Evolutionary conservation across 2,797 vertebrate genomes (phyloP), one percentile per base, ranked within the genome.

Genomic region (Macroramphosus scolopax): DNA sequence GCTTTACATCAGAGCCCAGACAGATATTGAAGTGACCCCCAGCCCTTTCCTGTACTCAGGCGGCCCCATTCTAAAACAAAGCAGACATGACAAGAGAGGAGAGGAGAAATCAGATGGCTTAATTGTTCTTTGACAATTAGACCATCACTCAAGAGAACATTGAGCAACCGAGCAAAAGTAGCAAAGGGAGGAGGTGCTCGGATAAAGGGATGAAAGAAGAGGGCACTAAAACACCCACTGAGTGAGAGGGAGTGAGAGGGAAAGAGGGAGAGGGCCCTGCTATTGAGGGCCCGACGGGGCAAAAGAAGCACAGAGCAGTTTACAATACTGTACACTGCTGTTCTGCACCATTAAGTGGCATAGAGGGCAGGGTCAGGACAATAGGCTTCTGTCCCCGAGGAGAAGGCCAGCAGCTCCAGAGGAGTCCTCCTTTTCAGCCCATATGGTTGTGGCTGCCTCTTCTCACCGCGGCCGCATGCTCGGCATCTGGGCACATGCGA

Each of bases 251-350:
- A 84, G 72, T 71, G 76, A 80, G 78, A 75, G 74, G 76, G 75
- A 80, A 57, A 72, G 78, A 70, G 63, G 71, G 80, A 87, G 82
- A 86, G 81, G 72, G 64, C 63, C 60, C 31, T 46, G 76, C 88
- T 81, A 87, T 88, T 90, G 82, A 83, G 65, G 70, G 67, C 38
- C 74, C 37, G 72, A 75, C 66, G 60, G 71, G 72, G 75, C 73
- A 60, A 85, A 85, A 84, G 85, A 61, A 82, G 80, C 80, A 83
- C 80, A 85, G 85, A 83, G 84, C 85, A 84, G 81, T 89, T 87
- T 84, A 88, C 89, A 91, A 89, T 91, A 91, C 89, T 90, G 88
- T 90, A 91, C 88, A 90, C 89, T 88, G 87, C 85, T 88, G 87
- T 85, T 89, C 85, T 85, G 84, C 77, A 83, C 85, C 82, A 89